These are phyloP conservation scores for Pyrocoelia pectoralis DNA, from an alignment of 2,888 invertebrate species.

Conservation along the genomic window DNA sequence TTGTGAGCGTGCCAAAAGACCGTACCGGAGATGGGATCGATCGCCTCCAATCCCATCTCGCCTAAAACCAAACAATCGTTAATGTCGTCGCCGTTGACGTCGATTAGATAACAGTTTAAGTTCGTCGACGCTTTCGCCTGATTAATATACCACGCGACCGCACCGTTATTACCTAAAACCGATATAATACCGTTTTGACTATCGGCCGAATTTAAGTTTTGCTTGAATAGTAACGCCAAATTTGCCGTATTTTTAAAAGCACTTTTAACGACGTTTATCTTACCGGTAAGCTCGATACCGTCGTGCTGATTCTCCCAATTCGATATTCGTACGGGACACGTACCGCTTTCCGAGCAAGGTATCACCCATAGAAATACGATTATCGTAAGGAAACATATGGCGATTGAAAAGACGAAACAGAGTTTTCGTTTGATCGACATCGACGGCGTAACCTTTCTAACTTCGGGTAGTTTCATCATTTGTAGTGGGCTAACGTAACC, in stretches of 20 bases:
- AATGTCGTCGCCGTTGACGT: constrained; percentile 74
- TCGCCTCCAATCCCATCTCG: constrained; percentile 70
- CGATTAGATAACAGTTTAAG: constrained; percentile 77
- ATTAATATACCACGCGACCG: constrained; percentile 74
- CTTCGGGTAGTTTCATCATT: constrained; percentile 44
- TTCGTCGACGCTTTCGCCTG: constrained; percentile 74
- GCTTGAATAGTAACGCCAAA: constrained; percentile 77
- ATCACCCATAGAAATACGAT: constrained; percentile 78
- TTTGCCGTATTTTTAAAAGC: constrained; percentile 71
- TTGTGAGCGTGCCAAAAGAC: constrained; percentile 68
- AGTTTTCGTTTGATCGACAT: constrained; percentile 75
- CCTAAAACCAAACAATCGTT: constrained; percentile 80
- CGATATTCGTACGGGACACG: constrained; percentile 71
- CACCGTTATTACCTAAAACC: constrained; percentile 73
- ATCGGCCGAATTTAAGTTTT: constrained; percentile 69
- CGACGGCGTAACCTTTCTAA: constrained; percentile 44
- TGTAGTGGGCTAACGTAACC: constrained; percentile 42
- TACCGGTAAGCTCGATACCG: constrained; percentile 74
- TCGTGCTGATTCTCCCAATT: constrained; percentile 76
- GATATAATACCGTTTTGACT: constrained; percentile 57
- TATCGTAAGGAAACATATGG: constrained; percentile 74
- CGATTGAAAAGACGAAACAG: constrained; percentile 74
- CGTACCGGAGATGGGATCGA: constrained; percentile 70
- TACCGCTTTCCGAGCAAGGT: constrained; percentile 76
- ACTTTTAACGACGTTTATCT: constrained; percentile 74